Evolutionary conservation across 2,888 invertebrate species (phyloP).

Genomic region (Platerodrilus igneus): DNA sequence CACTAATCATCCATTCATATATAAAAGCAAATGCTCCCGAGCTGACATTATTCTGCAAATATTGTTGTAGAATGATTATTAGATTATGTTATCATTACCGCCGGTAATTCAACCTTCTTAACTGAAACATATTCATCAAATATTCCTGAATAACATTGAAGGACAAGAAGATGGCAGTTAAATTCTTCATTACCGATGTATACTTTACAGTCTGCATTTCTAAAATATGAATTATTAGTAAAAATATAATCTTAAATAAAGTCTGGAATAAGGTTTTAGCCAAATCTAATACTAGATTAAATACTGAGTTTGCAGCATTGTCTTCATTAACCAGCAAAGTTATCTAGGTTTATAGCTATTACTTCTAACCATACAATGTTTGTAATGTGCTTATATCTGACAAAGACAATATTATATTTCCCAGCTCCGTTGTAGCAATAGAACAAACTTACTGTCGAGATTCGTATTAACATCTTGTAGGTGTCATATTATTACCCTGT

Average conservation of each 20-base stretch:
- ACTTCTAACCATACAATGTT: too few relatives aligned
- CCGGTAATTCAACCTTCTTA: constrained; percentile 45
- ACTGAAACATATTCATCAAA: constrained; percentile 54
- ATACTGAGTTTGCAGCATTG: too few relatives aligned
- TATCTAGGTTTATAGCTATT: too few relatives aligned
- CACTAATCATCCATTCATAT: constrained; percentile 78
- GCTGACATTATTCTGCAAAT: constrained; percentile 44
- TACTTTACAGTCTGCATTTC: constrained; percentile 65
- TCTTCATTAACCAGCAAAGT: too few relatives aligned
- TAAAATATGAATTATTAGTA: constrained; percentile 35
- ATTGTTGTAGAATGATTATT: neutral
- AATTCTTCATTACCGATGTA: constrained; percentile 63
- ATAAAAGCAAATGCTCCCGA: constrained; percentile 63
- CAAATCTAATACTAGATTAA: too few relatives aligned
- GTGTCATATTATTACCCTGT: too few relatives aligned
- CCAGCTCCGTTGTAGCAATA: too few relatives aligned
- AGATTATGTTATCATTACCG: too few relatives aligned
- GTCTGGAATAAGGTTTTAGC: neutral
- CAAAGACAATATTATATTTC: too few relatives aligned
- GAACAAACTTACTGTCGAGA: too few relatives aligned
- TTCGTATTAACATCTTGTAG: too few relatives aligned
- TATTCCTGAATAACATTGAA: constrained; percentile 64
- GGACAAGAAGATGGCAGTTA: constrained; percentile 63
- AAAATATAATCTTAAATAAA: neutral
- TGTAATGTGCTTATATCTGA: too few relatives aligned